Evolutionary conservation across 2,113 vertebrate species (phyloP).

Genomic region (Synodontis membranacea): DNA sequence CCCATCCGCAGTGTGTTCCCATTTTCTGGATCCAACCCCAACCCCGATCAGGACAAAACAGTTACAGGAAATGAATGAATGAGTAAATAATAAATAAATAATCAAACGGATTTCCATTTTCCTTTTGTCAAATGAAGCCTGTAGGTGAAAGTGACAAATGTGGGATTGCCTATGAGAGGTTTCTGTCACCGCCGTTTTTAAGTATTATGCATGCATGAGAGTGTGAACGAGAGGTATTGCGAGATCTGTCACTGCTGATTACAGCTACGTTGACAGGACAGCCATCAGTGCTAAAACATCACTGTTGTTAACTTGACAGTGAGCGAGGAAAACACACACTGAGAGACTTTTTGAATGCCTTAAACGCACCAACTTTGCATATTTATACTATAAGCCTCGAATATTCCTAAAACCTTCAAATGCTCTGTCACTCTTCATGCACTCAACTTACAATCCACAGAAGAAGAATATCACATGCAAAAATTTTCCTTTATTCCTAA

Average conservation of each 20-base stretch:
- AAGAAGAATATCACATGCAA: neutral
- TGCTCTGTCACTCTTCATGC: neutral
- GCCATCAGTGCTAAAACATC: neutral
- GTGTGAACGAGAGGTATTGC: conserved; percentile 20
- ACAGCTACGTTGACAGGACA: neutral
- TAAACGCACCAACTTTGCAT: neutral
- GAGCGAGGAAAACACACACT: conserved; percentile 7
- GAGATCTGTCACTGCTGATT: conserved; percentile 37
- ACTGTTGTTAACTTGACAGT: neutral
- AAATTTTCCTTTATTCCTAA: too few species aligned
- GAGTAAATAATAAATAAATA: neutral
- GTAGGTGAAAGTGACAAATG: conserved; percentile 25
- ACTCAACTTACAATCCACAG: neutral
- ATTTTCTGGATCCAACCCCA: neutral
- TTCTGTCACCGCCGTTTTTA: conserved; percentile 21
- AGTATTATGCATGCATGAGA: conserved; percentile 33
- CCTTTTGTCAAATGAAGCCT: conserved; percentile 16
- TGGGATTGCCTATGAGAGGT: conserved; percentile 29
- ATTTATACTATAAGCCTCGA: neutral
- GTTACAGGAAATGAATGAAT: neutral
- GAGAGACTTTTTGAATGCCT: neutral
- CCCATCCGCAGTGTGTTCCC: neutral
- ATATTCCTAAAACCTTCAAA: neutral
- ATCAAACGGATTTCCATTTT: conserved; percentile 1
- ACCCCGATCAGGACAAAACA: neutral